Evolutionary conservation across 2,888 invertebrate species (phyloP).

Genomic region (Oligia latruncula): DNA sequence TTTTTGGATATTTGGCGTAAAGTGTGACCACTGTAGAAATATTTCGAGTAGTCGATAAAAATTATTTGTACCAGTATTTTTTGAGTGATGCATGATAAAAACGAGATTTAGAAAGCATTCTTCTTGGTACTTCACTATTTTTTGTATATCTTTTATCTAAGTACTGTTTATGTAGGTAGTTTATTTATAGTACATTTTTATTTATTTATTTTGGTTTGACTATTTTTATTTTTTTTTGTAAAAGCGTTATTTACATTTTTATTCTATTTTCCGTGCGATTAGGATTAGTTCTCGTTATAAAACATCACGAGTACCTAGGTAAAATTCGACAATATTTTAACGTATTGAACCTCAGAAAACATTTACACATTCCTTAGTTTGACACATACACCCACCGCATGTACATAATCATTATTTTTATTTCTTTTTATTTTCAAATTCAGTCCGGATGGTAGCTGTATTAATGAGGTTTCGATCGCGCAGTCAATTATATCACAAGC

Average conservation of each 20-base stretch:
- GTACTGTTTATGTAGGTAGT: slow-evolving; percentile 48
- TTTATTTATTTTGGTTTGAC: slow-evolving; percentile 53
- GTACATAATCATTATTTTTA: slow-evolving; percentile 46
- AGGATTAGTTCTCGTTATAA: slow-evolving; percentile 29
- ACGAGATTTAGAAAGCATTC: slow-evolving; percentile 85
- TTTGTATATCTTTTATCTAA: slow-evolving; percentile 44
- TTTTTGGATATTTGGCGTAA: slow-evolving; percentile 60
- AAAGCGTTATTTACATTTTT: slow-evolving; percentile 5
- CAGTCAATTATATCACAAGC: slow-evolving; percentile 90
- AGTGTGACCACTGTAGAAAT: slow-evolving; percentile 64
- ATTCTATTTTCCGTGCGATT: not conserved
- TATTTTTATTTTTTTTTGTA: slow-evolving; percentile 45
- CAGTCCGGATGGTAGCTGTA: slow-evolving; percentile 89
- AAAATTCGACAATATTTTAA: slow-evolving; percentile 14
- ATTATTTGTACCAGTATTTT: slow-evolving; percentile 57
- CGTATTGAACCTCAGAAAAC: not conserved
- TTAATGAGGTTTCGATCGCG: slow-evolving; percentile 88
- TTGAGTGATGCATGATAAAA: slow-evolving; percentile 68
- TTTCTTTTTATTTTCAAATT: slow-evolving; percentile 63
- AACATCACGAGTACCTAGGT: slow-evolving; percentile 38
- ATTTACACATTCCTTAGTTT: slow-evolving; percentile 21
- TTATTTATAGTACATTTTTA: slow-evolving; percentile 52
- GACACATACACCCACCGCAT: slow-evolving; percentile 42
- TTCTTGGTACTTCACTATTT: slow-evolving; percentile 73
- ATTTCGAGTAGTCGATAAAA: slow-evolving; percentile 60